Evolutionary conservation across 2,888 invertebrate genomes (phyloP), one percentile per base, ranked within the genome.

Genomic region (Chaitophorus viminalis): DNA sequence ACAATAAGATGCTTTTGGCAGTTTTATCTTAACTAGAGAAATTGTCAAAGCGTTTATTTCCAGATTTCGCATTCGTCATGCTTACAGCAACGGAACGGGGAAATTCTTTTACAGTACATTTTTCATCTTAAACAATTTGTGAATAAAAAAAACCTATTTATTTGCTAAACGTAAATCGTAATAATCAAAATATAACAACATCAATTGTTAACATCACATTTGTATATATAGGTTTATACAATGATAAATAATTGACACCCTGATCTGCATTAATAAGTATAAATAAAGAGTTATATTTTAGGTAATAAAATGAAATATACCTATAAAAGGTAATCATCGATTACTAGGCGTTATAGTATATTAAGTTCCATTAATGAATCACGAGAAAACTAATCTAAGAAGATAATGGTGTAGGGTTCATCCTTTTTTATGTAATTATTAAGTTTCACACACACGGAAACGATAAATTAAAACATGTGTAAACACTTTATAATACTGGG

Each of bases 31-130:
- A 36, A 72, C 36, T 21, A 52, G 54, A 79, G 54, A 79, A 81
- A 85, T 29, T 60, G 46, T 74, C 25, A 72, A 70, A 78, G 29
- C 46, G 65, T 79, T 81, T 81, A 60, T 87, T 81, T 81, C 74
- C 52, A 60, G n/a, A 46, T 87, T 87, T 87, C 31, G 33, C 74
- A 81, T 87, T 87, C 81, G 65, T 74, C 81, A 87, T 74, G 65
- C 81, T 36, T 33, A 65, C 39, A 21, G 74, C 39, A 46, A n/a
- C 31, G 60, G 65, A 74, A 87, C 74, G 31, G 9, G 25, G 25
- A 74, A 72, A 60, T 60, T 74, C 31, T 78, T 46, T 74, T 60
- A 25, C 14, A 31, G 39, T 65, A 76, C 18, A 9, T 76, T 84
- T 74, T 83, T 36, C 54, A 29, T 36, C 36, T 36, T 39, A 8